Evolutionary conservation across 2,797 vertebrate genomes (phyloP), one percentile per base, ranked within the genome.

Genomic region (Columba guinea): DNA sequence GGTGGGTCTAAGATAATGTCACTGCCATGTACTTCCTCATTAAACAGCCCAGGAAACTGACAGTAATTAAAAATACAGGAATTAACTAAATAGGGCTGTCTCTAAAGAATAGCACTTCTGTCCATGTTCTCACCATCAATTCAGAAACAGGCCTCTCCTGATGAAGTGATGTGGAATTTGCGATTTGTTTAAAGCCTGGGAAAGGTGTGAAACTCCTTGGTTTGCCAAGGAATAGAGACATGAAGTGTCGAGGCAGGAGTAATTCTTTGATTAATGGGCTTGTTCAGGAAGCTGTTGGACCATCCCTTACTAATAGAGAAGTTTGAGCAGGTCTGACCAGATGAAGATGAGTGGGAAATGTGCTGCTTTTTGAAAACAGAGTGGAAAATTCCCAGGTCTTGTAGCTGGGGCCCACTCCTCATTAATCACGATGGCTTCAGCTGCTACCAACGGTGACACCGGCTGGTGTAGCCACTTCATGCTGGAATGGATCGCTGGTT

Each of bases 41-140:
- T 95, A 89, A 93, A 62, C 46, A 74, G 77, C 44, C 19, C 46
- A 37, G 91, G 87, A 92, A 93, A 68, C 7, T 62, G 82, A 20
- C 67, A 86, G 84, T 93, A 93, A 96, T 95, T 96, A 94, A 89
- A 94, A 87, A 63, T 80, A 27, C 2, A 1, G 79, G 80, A 70
- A 59, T 87, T 93, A 81, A 84, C 90, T 94, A 71, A 79, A 68
- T 53, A 93, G 85, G 21, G 14, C 87, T 94, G 91, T 89, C 87
- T 93, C 63, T 93, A 58, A 90, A 86, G 92, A 56, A 46, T 32
- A 22, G 59, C 4, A 30, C 77, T 87, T 71, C 70, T 91, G 37
- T 24, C 67, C n/a, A 13, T 51, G 55, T 62, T 79, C 48, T 82
- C 35, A 21, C 52, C 63, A 13, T 48, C 0, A 0, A 73, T 68